Evolutionary conservation across 2,888 invertebrate genomes (phyloP), one percentile per base, ranked within the genome.

Genomic region (Pycnomerus fuliginosus): DNA sequence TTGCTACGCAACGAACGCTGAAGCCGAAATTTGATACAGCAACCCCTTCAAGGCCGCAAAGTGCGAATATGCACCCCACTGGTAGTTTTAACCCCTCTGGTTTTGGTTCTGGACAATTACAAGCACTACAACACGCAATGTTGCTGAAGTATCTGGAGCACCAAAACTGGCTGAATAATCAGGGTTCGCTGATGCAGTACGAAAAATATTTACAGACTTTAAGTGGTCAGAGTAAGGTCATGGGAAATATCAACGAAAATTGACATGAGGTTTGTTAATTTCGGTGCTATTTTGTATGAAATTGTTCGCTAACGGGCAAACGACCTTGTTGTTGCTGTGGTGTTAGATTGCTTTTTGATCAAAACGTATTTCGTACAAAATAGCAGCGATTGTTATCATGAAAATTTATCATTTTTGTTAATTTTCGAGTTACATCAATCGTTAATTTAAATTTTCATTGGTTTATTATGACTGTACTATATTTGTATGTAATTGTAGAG

Each of bases 191-290:
- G 50, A 47, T 67, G 47, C 70, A 71, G 50, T 72, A 68, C 55
- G 71, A 72, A 49, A 72, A 70, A 48, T 72, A 69, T 47, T 50
- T 72, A 51, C 67, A 71, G 49, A 70, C 62, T 48, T 53, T 71
- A 48, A 63, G 59, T 50, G 56, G 58, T 17, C 55, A 58, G 42
- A 60, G 55, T 20, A 53, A 59, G 30, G 22, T 62, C 15, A 49
- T 66, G 48, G 56, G 57, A 14, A 62, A 60, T 35, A 54, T 62
- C 24, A 64, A 63, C 42, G 64, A 65, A 48, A 65, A 66, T 53
- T 67, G 61, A 67, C 52, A 33, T 24, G 13, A 23, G 42, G 29
- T 48, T 17, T 46, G 40, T 44, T 44, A 47, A 44, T 47, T 53
- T 49, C 46, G 44, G 37, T 33, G 10, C 16, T 40, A 23, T 38